Evolutionary conservation across 2,888 invertebrate genomes (phyloP).

Genomic region (Pterobdella sp.): DNA sequence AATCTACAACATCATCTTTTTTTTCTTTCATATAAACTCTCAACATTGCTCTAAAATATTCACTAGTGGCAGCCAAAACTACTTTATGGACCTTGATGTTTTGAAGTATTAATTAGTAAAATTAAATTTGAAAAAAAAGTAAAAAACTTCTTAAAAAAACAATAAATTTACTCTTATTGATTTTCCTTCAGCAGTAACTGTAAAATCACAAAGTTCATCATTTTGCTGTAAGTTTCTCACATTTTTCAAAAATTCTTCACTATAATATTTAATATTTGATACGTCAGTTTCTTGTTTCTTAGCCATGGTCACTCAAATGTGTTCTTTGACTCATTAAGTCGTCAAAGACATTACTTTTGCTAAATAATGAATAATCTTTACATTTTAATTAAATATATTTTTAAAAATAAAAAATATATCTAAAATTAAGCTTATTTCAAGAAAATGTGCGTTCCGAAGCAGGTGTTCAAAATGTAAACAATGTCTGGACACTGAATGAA

Average conservation of each 20-base stretch:
- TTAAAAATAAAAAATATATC: too few species aligned
- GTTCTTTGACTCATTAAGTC: too few species aligned
- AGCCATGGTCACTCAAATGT: background rate
- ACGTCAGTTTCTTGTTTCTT: background rate
- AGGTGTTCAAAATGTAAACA: constrained; percentile 7
- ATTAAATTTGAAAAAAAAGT: constrained; percentile 10
- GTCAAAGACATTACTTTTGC: too few species aligned
- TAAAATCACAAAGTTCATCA: constrained; percentile 49
- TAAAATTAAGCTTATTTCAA: too few species aligned
- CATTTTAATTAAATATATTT: too few species aligned
- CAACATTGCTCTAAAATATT: constrained; percentile 50
- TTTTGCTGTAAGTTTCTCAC: constrained; percentile 43
- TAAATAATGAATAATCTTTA: too few species aligned
- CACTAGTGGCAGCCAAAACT: constrained; percentile 48
- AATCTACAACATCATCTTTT: constrained; percentile 46
- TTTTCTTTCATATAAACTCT: constrained; percentile 49
- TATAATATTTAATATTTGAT: constrained; percentile 1
- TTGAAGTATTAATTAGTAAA: constrained; percentile 16
- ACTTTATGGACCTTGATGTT: constrained; percentile 47
- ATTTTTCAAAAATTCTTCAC: constrained; percentile 42
- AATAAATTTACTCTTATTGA: constrained; percentile 44
- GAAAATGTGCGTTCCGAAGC: background rate
- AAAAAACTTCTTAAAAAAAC: background rate
- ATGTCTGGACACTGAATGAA: background rate
- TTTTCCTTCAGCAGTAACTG: constrained; percentile 46